phyloP scores from a whole-genome alignment of 2,888 invertebrate species.

The Helleia helle region DNA sequence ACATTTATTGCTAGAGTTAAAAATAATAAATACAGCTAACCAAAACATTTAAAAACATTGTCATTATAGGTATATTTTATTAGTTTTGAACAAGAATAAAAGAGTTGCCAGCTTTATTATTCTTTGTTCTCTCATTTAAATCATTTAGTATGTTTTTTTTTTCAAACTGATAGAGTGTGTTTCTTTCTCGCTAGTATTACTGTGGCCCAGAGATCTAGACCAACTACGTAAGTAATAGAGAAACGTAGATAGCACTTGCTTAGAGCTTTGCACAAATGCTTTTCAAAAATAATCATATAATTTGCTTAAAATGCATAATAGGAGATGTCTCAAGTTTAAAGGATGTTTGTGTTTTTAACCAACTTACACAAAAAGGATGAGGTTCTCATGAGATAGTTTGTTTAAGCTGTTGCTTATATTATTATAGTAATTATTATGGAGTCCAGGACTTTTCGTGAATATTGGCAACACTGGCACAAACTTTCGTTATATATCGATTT shows the following conservation, averaged over 20 bases:
- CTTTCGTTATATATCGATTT: too few species aligned
- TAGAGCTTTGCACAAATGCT: constrained; percentile 24
- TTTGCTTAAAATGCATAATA: not conserved
- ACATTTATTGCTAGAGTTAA: not conserved
- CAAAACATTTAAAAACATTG: not conserved
- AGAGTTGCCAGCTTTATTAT: not conserved
- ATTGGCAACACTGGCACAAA: too few species aligned
- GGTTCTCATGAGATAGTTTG: too few species aligned
- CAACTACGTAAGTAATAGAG: constrained; percentile 65
- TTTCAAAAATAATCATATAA: not conserved
- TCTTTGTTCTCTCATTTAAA: not conserved
- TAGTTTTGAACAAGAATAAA: not conserved
- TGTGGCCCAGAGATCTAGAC: constrained; percentile 72
- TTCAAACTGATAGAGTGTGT: constrained; percentile 51
- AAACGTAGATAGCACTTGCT: constrained; percentile 28
- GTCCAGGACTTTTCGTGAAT: too few species aligned
- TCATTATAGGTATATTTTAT: not conserved
- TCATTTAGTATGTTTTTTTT: constrained; percentile 13
- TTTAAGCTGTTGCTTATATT: too few species aligned
- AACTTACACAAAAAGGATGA: too few species aligned
- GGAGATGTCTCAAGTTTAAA: not conserved
- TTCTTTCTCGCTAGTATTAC: constrained; percentile 68
- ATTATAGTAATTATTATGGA: too few species aligned
- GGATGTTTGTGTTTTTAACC: too few species aligned
- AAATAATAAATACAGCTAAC: not conserved